Evolutionary conservation across 2,797 vertebrate species (phyloP).

Genomic region (Catamblyrhynchus diadema): DNA sequence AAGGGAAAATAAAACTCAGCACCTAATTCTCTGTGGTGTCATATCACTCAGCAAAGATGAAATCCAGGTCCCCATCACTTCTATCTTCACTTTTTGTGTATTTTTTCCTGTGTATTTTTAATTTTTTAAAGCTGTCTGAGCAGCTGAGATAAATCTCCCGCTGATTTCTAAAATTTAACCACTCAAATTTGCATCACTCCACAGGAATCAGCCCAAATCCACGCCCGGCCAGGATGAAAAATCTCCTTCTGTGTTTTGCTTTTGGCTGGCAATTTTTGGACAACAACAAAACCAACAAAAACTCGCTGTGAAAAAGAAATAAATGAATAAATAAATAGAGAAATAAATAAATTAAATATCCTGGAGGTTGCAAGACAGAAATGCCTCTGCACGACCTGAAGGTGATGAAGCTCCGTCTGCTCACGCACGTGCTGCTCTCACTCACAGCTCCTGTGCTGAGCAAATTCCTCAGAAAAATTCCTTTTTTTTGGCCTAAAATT

Average conservation of each 20-base stretch:
- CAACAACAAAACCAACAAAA: background rate
- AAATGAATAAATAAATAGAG: background rate
- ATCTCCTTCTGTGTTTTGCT: background rate
- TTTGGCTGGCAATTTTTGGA: background rate
- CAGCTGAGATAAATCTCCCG: background rate
- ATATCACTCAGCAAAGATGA: background rate
- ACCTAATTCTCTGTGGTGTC: background rate
- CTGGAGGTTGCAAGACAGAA: background rate
- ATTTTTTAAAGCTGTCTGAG: too few species aligned
- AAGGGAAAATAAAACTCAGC: background rate
- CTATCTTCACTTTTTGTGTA: too few species aligned
- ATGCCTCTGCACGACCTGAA: background rate
- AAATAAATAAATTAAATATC: background rate
- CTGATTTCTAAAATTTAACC: too few species aligned
- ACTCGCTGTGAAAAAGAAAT: accelerated
- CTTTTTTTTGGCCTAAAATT: background rate
- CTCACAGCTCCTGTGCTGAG: background rate
- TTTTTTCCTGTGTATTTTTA: background rate
- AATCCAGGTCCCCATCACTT: background rate
- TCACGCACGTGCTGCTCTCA: background rate
- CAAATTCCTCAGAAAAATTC: background rate
- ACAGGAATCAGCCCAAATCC: background rate
- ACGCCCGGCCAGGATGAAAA: accelerated
- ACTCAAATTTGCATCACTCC: background rate
- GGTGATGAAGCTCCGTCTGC: background rate